These are phyloP conservation scores for Orthonyx spaldingii DNA, from an alignment of 2,113 vertebrate species.

Conservation along the genomic window DNA sequence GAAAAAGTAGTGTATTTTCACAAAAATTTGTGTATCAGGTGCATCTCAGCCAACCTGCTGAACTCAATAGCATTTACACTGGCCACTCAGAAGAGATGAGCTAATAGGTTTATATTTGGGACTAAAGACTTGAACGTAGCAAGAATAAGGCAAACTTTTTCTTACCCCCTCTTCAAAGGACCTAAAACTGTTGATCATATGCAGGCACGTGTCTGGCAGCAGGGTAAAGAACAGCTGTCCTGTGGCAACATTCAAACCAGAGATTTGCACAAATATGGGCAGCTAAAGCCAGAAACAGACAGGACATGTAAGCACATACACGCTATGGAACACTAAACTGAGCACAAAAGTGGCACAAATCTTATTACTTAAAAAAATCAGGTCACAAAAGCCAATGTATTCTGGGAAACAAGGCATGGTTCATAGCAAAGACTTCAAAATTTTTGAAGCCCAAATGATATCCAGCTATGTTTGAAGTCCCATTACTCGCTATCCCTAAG, in stretches of 20 bases:
- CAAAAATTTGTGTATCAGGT: not conserved
- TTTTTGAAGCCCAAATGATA: not conserved
- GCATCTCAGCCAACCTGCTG: not conserved
- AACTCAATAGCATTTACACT: not conserved
- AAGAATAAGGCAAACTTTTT: not conserved
- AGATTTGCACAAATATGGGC: not conserved
- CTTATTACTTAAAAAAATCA: not conserved
- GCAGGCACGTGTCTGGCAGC: fast-evolving
- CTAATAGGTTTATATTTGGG: not conserved
- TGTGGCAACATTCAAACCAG: not conserved
- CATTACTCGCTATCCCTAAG: not conserved
- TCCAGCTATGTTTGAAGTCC: not conserved
- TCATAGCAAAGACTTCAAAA: not conserved
- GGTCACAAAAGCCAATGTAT: not conserved
- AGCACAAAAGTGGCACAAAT: not conserved
- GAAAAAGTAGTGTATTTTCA: not conserved
- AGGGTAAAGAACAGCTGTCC: not conserved
- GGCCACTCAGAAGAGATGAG: not conserved
- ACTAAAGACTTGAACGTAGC: not conserved
- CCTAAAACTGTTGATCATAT: not conserved
- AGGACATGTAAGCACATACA: not conserved
- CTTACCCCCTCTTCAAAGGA: not conserved
- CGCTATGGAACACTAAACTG: not conserved
- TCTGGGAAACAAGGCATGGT: not conserved
- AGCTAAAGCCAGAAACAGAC: not conserved